Conservation (phyloP, 1,140 invertebrate genomes). For the Drosophila gunungcola region DNA sequence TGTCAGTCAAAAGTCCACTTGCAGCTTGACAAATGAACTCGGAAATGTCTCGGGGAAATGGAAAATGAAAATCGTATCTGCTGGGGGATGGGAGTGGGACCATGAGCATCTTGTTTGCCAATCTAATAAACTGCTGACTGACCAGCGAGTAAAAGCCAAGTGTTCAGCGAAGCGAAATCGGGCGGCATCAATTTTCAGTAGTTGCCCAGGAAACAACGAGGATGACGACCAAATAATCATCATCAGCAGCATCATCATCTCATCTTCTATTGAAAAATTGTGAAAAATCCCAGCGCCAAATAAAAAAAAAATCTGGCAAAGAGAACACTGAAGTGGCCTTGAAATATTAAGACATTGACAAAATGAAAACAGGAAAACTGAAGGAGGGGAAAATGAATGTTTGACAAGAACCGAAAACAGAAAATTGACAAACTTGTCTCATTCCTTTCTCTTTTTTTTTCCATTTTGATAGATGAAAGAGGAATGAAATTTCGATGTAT, state of each 20-base stretch:
- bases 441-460: not conserved
- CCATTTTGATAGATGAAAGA: conserved; percentile 37
- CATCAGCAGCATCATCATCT: conserved; percentile 22
- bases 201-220: conserved; percentile 67
- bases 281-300: conserved; percentile 41
- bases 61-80: conserved; percentile 6
- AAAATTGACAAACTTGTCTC: conserved; percentile 46
- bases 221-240: conserved; percentile 63
- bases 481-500: not conserved
- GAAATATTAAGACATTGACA: conserved; percentile 64
- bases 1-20: conserved; percentile 43
- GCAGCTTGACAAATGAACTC: conserved; percentile 67
- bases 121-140: conserved; percentile 73
- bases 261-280: conserved; percentile 45
- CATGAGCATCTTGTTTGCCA: conserved; percentile 52
- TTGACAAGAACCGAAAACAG: conserved; percentile 24
- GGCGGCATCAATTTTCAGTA: conserved; percentile 75
- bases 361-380: conserved; percentile 24
- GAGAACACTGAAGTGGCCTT: conserved; percentile 44
- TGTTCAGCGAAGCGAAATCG: conserved; percentile 35
- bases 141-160: conserved; percentile 29
- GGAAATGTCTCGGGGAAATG: conserved; percentile 11
- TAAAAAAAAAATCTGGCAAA: conserved; percentile 11
- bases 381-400: conserved; percentile 8
- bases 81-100: not conserved